Conservation (phyloP, 2,113 vertebrate genomes). For the Tympanuchus pallidicinctus region DNA sequence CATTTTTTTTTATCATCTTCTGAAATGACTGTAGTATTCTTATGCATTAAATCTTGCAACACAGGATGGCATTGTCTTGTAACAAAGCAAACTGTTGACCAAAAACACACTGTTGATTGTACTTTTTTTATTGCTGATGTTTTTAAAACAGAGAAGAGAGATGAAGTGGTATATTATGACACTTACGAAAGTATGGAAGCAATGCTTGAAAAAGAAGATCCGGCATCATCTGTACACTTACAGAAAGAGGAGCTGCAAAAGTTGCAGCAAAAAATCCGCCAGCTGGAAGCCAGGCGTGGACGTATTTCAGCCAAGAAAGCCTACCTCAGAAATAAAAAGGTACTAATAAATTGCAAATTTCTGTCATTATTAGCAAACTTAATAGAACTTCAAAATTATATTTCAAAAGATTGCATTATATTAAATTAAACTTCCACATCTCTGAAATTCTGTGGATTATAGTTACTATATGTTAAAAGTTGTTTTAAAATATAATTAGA, state of each 20-base stretch:
- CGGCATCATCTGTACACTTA: slow-evolving; percentile 74
- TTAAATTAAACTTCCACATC: background rate
- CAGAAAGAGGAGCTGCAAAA: slow-evolving; percentile 87
- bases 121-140: slow-evolving; percentile 17
- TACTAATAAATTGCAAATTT: slow-evolving; percentile 40
- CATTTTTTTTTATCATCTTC: background rate
- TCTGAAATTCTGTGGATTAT: background rate
- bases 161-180: slow-evolving; percentile 97
- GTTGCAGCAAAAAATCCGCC: slow-evolving; percentile 91
- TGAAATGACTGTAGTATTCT: background rate
- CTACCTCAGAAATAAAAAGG: slow-evolving; percentile 99
- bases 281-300: slow-evolving; percentile 93
- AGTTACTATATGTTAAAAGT: background rate
- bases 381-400: background rate
- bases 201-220: slow-evolving; percentile 89
- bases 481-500: background rate
- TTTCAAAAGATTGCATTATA: background rate
- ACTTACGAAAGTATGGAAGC: slow-evolving; percentile 96
- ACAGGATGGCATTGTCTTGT: background rate
- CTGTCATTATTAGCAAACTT: background rate
- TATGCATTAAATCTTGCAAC: background rate
- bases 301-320: slow-evolving; percentile 97
- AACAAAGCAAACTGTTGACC: background rate
- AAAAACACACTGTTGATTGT: background rate
- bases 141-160: slow-evolving; percentile 82